These are phyloP conservation scores for Borostomias antarcticus DNA, from an alignment of 2,797 vertebrate species.

Conservation along the genomic window DNA sequence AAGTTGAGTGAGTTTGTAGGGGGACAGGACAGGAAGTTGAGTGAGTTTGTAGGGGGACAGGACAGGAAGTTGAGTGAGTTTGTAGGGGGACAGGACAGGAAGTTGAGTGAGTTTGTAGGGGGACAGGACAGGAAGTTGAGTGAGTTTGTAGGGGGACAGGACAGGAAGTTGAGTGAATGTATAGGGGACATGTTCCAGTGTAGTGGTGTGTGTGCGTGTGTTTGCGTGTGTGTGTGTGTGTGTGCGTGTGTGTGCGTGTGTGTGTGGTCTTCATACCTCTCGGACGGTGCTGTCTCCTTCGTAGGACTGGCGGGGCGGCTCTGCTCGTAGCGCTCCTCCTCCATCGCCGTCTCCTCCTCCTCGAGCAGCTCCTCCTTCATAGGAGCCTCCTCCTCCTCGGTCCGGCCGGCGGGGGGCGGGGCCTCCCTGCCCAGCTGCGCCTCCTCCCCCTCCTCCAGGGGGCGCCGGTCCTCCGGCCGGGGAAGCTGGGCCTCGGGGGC, in stretches of 20 bases:
- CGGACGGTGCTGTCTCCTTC: slow-evolving; percentile 62
- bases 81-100: too few relatives aligned
- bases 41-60: too few relatives aligned
- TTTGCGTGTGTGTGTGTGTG: neutral
- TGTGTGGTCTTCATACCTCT: slow-evolving; percentile 67
- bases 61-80: too few relatives aligned
- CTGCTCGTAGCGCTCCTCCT: slow-evolving; percentile 60
- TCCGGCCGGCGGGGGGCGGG: slow-evolving; percentile 42
- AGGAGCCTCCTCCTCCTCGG: slow-evolving; percentile 55
- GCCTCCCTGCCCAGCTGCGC: slow-evolving; percentile 49
- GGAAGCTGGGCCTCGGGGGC: slow-evolving; percentile 44
- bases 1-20: too few relatives aligned
- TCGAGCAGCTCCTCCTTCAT: slow-evolving; percentile 38
- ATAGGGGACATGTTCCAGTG: neutral
- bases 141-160: neutral
- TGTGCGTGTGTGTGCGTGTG: too few relatives aligned
- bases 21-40: too few relatives aligned
- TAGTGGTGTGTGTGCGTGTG: too few relatives aligned
- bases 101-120: too few relatives aligned
- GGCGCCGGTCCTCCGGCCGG: slow-evolving; percentile 60
- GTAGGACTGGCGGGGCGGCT: slow-evolving; percentile 55
- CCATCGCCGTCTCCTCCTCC: too few relatives aligned
- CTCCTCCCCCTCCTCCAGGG: slow-evolving; percentile 63
- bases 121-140: too few relatives aligned
- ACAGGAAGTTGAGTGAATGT: neutral